phyloP scores from a whole-genome alignment of 1,140 invertebrate species.

The Drosophila busckii region DNA sequence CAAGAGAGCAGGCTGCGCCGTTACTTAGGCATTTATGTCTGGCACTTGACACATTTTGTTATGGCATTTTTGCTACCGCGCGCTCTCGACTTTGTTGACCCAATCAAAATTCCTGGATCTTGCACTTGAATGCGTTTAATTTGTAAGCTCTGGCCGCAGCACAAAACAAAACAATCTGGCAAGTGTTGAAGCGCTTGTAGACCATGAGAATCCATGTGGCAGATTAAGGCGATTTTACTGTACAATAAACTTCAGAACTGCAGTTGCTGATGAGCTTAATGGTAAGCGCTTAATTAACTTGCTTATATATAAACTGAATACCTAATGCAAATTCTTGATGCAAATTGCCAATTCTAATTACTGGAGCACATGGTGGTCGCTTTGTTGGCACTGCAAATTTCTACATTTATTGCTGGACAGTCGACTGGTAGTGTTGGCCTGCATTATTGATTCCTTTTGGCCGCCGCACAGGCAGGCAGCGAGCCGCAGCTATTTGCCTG shows the following conservation, averaged over 20 bases:
- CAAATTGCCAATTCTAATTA: no score
- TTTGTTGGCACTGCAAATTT: not conserved
- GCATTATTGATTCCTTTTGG: slow-evolving; percentile 43
- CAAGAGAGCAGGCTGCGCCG: slow-evolving; percentile 26
- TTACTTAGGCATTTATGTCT: slow-evolving; percentile 76
- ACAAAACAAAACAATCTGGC: slow-evolving; percentile 3
- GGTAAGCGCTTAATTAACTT: no score
- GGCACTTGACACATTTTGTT: slow-evolving; percentile 77
- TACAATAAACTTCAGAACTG: no score
- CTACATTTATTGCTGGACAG: no score
- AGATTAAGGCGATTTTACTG: no score
- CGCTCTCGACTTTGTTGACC: slow-evolving; percentile 59
- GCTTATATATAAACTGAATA: no score
- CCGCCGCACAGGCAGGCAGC: no score
- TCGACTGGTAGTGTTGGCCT: not conserved
- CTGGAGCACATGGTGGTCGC: no score
- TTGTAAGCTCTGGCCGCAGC: slow-evolving; percentile 47
- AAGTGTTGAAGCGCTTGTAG: slow-evolving; percentile 53
- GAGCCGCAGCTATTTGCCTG: slow-evolving; percentile 54
- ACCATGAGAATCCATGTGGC: slow-evolving; percentile 6
- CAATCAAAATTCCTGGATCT: slow-evolving; percentile 71
- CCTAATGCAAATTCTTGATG: no score
- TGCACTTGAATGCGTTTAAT: slow-evolving; percentile 77
- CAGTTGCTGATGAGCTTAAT: no score
- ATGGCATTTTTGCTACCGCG: slow-evolving; percentile 70